phyloP scores from a whole-genome alignment of 2,888 invertebrate genomes.

The Hololepta plana region DNA sequence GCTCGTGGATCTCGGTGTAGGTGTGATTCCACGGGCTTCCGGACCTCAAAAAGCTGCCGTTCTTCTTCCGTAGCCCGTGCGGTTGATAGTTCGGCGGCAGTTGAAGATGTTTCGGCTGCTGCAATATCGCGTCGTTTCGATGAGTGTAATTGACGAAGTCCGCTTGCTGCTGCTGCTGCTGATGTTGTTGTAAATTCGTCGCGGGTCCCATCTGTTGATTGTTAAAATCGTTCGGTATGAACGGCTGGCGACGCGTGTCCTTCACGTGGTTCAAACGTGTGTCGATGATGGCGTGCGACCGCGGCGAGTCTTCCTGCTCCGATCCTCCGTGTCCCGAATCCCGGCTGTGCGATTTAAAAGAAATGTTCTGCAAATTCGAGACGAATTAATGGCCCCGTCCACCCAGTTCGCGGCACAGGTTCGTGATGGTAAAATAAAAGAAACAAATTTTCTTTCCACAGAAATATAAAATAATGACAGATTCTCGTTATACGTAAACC shows the following conservation, averaged over 20 bases:
- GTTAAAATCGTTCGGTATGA: constrained; percentile 27
- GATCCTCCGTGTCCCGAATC: constrained; percentile 45
- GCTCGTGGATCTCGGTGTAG: constrained; percentile 53
- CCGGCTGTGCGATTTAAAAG: constrained; percentile 60
- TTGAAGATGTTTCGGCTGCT: constrained; percentile 20
- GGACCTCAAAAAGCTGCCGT: constrained; percentile 27
- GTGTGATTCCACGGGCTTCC: constrained; percentile 50
- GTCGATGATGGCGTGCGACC: constrained; percentile 35
- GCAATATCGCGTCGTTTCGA: constrained; percentile 16
- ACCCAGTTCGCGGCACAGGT: no score
- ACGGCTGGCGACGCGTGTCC: constrained; percentile 32
- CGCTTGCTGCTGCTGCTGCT: constrained; percentile 16
- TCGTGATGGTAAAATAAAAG: constrained; percentile 7
- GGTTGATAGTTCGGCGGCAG: constrained; percentile 17
- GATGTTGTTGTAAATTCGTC: constrained; percentile 7
- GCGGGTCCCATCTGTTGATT: constrained; percentile 15
- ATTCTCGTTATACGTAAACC: no score
- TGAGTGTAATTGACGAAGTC: constrained; percentile 20
- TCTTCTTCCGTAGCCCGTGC: constrained; percentile 21
- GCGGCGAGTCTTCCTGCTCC: constrained; percentile 46
- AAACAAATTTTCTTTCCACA: no score
- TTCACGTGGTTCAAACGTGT: constrained; percentile 36
- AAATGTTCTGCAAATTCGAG: constrained; percentile 71
- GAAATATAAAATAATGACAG: no score
- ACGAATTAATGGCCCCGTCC: constrained; percentile 13